Percentiles rank a stretch among this genome's conserved stretches.
phyloP scores from a whole-genome alignment of 2,113 vertebrate genomes.

The Vidua macroura region DNA sequence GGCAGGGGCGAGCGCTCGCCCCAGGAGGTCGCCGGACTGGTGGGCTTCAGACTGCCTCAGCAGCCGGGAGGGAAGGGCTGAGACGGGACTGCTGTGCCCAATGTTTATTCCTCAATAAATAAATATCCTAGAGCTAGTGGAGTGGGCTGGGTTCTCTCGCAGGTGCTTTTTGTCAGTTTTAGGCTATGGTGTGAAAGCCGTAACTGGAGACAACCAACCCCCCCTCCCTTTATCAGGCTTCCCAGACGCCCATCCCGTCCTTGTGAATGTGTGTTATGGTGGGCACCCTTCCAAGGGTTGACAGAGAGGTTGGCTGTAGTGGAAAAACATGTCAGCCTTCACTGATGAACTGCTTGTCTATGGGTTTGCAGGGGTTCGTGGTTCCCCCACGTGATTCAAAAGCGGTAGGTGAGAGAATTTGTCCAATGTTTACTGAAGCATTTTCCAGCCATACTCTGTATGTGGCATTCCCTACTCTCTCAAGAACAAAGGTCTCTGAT shows the following conservation, averaged over 20 bases:
- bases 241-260: fast-evolving
- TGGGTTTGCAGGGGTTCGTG: background rate
- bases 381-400: background rate
- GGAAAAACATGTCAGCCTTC: background rate
- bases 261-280: fast-evolving
- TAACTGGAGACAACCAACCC: fast-evolving
- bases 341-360: background rate
- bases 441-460: fast-evolving
- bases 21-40: constrained; percentile 80
- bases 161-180: background rate
- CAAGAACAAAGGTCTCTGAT: background rate
- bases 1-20: constrained; percentile 78
- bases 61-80: constrained; percentile 94
- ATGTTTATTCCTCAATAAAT: background rate
- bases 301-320: no score
- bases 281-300: fast-evolving
- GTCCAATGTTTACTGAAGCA: background rate
- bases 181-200: fast-evolving
- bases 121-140: background rate
- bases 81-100: background rate
- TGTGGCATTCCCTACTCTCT: background rate
- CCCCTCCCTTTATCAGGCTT: fast-evolving
- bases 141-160: background rate
- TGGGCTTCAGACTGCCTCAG: constrained; percentile 87
- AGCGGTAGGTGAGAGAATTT: background rate